Base-by-base conservation (phyloP, 2,888 invertebrate species). In the Tiliacea citrago region DNA sequence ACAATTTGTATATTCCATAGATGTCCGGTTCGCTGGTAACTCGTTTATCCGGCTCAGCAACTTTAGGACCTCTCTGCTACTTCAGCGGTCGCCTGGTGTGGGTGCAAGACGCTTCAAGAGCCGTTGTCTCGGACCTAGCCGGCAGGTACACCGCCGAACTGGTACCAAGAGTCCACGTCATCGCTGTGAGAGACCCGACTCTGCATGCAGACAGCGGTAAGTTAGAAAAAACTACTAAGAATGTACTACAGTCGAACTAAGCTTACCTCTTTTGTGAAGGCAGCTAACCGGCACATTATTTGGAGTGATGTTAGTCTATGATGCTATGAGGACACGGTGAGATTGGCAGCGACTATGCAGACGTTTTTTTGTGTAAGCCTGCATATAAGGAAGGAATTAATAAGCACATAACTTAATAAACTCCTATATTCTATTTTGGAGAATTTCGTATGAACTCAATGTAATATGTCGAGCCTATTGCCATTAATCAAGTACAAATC, bases 41-140 rank as follows among this genome's bases (percentile, higher is more conserved):
- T 2, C 93, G 94, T 49, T 85, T 96, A 58, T 89, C 93, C 0
- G 95, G 95, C 76, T 90, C 95, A 60, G 94, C 95, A 67, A 97
- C 98, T 71, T 97, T 97, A 86, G 98, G 98, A 10, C 98, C 98
- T 0, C 92, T 98, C 42, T 98, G 98, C 87, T 98, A 98, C 95
- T 98, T 98, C 92, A 98, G 98, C 81, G 97, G 98, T 55, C 97
- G 98, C 1, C 95, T 99, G 42, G 96, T 98, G 68, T 99, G 99
- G 99, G 96, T 99, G 2, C 98, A 98, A 88, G 98, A 98, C 75
- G 97, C 97, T 47, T 97, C 97, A 58, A 97, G 97, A 72, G 98
- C 98, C 0, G 97, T 98, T 3, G 97, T 99, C 16, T 98, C 98
- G 0, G 98, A 98, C 93, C 92, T 98, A 63, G 96, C 97, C 51